phyloP scores from a whole-genome alignment of 2,113 vertebrate species.

The Onychorhynchus coronatus region DNA sequence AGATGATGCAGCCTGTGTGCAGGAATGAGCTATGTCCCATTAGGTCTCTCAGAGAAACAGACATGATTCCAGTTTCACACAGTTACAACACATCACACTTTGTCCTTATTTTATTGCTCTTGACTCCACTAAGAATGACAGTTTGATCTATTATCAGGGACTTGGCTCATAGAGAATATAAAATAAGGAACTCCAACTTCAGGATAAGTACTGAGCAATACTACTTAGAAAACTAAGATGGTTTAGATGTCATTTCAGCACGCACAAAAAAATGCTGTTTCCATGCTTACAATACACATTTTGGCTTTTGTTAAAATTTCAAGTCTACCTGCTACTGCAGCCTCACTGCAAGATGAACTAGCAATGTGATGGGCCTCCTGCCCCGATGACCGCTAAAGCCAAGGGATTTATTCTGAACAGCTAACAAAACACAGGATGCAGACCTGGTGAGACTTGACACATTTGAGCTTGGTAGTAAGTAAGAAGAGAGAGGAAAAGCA shows the following conservation, averaged over 20 bases:
- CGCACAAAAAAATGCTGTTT: neutral
- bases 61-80: slow-evolving; percentile 7
- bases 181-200: slow-evolving; percentile 13
- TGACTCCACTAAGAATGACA: slow-evolving; percentile 18
- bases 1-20: slow-evolving; percentile 19
- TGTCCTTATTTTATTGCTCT: slow-evolving; percentile 13
- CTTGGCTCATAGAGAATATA: neutral
- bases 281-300: neutral
- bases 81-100: slow-evolving; percentile 5
- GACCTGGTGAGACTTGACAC: neutral
- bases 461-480: neutral
- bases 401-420: neutral
- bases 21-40: slow-evolving; percentile 28
- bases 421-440: neutral
- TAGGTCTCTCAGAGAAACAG: neutral
- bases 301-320: neutral
- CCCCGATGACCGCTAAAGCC: neutral
- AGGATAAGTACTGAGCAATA: neutral
- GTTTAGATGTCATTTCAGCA: neutral
- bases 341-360: neutral
- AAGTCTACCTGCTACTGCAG: neutral
- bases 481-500: neutral
- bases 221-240: neutral
- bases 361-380: neutral
- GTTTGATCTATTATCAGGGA: neutral